phyloP scores from a whole-genome alignment of 2,888 invertebrate species.

The Drosophila paranaensis region DNA sequence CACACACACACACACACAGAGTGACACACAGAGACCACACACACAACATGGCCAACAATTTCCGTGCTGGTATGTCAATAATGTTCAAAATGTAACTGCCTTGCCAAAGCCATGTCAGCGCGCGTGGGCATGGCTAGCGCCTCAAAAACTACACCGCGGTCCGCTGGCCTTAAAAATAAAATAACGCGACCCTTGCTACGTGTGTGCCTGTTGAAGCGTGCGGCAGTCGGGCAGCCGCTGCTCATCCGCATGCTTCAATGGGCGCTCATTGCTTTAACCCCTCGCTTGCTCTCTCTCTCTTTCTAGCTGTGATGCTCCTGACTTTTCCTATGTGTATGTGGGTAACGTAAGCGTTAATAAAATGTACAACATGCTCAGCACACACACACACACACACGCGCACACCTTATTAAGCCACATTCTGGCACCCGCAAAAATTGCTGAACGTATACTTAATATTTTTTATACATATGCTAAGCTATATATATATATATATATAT shows the following conservation, averaged over 20 bases:
- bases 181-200: slow-evolving; percentile 7
- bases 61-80: slow-evolving; percentile 79
- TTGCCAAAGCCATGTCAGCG: slow-evolving; percentile 38
- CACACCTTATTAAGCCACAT: slow-evolving; percentile 54
- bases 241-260: slow-evolving; percentile 73
- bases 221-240: slow-evolving; percentile 40
- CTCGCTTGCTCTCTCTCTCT: not conserved
- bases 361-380: slow-evolving; percentile 49
- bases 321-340: slow-evolving; percentile 11
- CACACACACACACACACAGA: slow-evolving; percentile 11
- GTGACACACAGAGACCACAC: slow-evolving; percentile 9
- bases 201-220: slow-evolving; percentile 72
- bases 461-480: slow-evolving; percentile 17
- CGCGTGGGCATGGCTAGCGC: slow-evolving; percentile 42
- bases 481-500: too few species aligned
- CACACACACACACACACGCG: slow-evolving; percentile 32
- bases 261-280: slow-evolving; percentile 41
- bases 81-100: slow-evolving; percentile 75
- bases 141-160: not conserved
- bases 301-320: slow-evolving; percentile 8
- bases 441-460: slow-evolving; percentile 64
- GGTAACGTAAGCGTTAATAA: slow-evolving; percentile 60
- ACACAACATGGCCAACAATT: slow-evolving; percentile 50
- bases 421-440: slow-evolving; percentile 61
- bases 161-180: not conserved